Percentiles rank a stretch among this genome's conserved stretches.
Conservation (phyloP, 92 coral and sea anemone genomes). For the Palythoa grandis region DNA sequence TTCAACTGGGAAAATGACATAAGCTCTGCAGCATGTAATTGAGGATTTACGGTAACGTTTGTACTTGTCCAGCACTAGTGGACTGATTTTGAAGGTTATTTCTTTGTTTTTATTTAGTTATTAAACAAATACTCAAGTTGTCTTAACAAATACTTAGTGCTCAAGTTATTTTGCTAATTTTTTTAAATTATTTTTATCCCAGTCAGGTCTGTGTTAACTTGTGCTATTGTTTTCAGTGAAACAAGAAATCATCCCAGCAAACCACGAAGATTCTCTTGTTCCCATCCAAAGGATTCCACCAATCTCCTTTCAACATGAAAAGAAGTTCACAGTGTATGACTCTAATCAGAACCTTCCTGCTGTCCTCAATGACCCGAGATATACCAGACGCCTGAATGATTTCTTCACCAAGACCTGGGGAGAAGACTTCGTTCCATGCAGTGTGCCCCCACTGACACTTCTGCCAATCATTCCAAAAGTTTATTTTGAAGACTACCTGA, state of each 20-base stretch:
- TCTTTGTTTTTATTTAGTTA: no score
- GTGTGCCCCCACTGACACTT: slow-evolving; percentile 91
- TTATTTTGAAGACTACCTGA: slow-evolving; percentile 86
- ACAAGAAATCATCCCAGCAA: slow-evolving; percentile 44
- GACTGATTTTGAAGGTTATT: no score
- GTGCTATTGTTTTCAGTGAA: slow-evolving; percentile 38
- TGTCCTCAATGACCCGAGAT: slow-evolving; percentile 90
- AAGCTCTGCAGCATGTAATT: no score
- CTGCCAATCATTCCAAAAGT: slow-evolving; percentile 75
- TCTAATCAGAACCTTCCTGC: slow-evolving; percentile 98
- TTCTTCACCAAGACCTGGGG: slow-evolving; percentile 97
- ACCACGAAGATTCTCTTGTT: slow-evolving; percentile 74
- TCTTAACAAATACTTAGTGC: not conserved
- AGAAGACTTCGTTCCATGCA: slow-evolving; percentile 88
- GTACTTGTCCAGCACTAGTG: no score
- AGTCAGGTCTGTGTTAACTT: not conserved
- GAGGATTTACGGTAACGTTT: no score
- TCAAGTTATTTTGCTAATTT: not conserved
- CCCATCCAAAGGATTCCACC: slow-evolving; percentile 89
- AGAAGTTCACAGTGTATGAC: slow-evolving; percentile 88
- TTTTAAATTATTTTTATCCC: no score
- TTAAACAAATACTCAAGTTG: no score
- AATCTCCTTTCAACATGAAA: slow-evolving; percentile 79
- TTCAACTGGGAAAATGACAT: no score
- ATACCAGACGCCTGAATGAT: slow-evolving; percentile 80